These are phyloP conservation scores for Agrotis exclamationis DNA, from an alignment of 2,888 invertebrate genomes.

Conservation along the genomic window DNA sequence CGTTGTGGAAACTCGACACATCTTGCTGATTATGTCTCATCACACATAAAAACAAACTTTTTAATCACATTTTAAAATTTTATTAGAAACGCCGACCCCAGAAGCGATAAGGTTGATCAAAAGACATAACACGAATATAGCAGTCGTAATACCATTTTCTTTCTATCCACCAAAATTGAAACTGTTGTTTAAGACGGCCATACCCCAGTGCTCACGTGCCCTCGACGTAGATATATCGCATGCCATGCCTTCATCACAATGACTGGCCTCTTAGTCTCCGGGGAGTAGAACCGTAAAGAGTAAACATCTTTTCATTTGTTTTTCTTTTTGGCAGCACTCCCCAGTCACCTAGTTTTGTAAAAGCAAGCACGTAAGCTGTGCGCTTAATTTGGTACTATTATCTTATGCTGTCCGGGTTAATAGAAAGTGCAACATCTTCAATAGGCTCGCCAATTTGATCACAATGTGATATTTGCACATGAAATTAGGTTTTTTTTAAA, in stretches of 20 bases:
- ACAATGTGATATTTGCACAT: too few relatives aligned
- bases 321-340: slow-evolving; percentile 17
- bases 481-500: too few relatives aligned
- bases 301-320: slow-evolving; percentile 47
- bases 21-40: too few relatives aligned
- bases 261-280: slow-evolving; percentile 46
- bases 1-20: too few relatives aligned
- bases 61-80: too few relatives aligned
- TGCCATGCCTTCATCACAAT: slow-evolving; percentile 58
- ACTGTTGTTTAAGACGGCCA: slow-evolving; percentile 1
- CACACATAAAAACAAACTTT: too few relatives aligned
- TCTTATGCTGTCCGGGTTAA: too few relatives aligned
- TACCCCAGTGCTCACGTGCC: slow-evolving; percentile 26
- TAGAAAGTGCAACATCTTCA: not conserved
- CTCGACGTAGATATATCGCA: slow-evolving; percentile 41
- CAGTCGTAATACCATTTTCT: too few relatives aligned
- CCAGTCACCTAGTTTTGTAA: slow-evolving; percentile 15
- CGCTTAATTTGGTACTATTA: not conserved
- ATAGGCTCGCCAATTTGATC: not conserved
- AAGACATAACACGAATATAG: not conserved
- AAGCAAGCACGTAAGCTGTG: not conserved
- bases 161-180: slow-evolving; percentile 25
- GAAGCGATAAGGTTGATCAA: not conserved
- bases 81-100: not conserved
- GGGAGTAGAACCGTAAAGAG: slow-evolving; percentile 32